Evolutionary conservation across 2,797 vertebrate genomes (phyloP), one percentile per base, ranked within the genome.

Genomic region (Hafferia zeledoni): DNA sequence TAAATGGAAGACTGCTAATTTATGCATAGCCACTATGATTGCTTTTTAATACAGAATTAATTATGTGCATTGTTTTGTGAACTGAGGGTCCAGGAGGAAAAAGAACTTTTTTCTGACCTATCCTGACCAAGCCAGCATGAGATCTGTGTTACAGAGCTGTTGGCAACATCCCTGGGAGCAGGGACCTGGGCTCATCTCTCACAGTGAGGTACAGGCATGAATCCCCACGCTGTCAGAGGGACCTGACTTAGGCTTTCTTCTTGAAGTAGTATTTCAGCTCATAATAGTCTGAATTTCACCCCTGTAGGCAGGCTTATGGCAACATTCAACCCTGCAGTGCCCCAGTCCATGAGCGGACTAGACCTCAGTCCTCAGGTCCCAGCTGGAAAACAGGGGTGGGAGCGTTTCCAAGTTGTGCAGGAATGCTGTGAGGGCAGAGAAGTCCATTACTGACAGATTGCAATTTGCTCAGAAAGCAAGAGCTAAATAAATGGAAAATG

Each of bases 301-400:
- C 39, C 12, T 2, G 1, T 31, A 83, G 59, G 49, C 5, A 65
- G 24, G 35, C 2, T 79, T 59, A 22, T 28, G 20, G 41, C 17
- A 31, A 39, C 60, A 30, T 52, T 49, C 35, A 80, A 24, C 15
- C 18, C 41, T 80, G 49, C 61, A 57, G 8, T 53, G 57, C 9
- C 49, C 12, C 20, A 18, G 9, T 37, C 49, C 35, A 18, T 28
- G 41, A 17, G 31, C 22, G n/a, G 31, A 20, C 30, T 20, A 25
- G 52, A 87, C 49, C 30, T 70, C 75, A 80, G 3, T 17, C 23
- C 63, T 63, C 59, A 52, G 16, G 2, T 77, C 18, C 16, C 41
- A 78, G 64, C 33, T 71, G 72, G 65, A 81, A 95, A 81, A 56
- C 13, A 83, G 71, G 53, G 11, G 31, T 23, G 71, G 81, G 46